Evolutionary conservation across 2,113 vertebrate species (phyloP), one percentile per base, ranked within the genome.

Genomic region (Gymnocephalus cernua): DNA sequence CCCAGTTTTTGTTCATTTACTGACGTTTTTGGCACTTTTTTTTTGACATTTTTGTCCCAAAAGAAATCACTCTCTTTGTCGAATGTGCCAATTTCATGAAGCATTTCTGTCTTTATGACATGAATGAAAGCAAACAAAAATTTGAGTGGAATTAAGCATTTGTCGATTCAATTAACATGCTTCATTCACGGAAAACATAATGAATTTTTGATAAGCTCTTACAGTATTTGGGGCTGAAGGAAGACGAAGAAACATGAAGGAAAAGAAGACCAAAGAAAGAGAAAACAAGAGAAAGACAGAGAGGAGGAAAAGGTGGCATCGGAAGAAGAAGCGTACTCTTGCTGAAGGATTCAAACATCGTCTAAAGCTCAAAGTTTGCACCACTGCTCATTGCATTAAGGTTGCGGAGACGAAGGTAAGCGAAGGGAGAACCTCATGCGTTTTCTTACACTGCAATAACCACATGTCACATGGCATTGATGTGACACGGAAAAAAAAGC

Each of bases 361-460:
- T 73, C 53, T 89, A 69, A 91, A 91, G 90, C 92, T 89, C 82
- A 89, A 56, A 50, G 54, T 77, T 86, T 87, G 86, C 90, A 85
- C 79, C 14, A 70, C 78, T 59, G 82, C 83, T 80, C 89, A 82
- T 79, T 67, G 74, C 74, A 85, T 88, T 82, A 82, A 69, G 80
- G 81, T 57, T 83, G 27, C 32, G 29, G 59, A 67, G 86, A 64
- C 4, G 70, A 81, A 90, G 88, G 89, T 91, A 87, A 75, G 79
- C 19, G 18, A 58, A 11, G 50, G 76, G 57, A 54, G 64, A 41
- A 59, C 76, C 63, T 58, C 68, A 80, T 74, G 88, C 81, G 50
- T 85, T 48, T 82, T 66, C 62, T 85, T 19, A 64, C 69, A 47
- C 84, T 45, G 41, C 65, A 23, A 72, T 82, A 73, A 58, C 59